These are phyloP conservation scores for Myiopsitta monachus DNA, from an alignment of 2,113 vertebrate species.

Conservation along the genomic window DNA sequence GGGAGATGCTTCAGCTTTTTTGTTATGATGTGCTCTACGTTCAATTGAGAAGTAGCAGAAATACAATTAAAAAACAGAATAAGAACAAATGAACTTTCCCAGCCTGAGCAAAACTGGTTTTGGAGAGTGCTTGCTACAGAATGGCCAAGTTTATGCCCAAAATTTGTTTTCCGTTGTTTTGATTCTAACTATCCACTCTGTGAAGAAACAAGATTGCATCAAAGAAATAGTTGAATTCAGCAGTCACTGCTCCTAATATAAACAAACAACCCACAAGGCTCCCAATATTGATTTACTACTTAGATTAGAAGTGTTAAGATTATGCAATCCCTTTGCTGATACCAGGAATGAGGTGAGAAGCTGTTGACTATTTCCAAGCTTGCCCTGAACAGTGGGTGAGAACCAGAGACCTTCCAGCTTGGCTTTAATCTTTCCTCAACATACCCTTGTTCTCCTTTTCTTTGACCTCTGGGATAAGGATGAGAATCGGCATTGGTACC, in stretches of 20 bases:
- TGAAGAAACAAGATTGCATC: neutral
- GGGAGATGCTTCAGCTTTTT: neutral
- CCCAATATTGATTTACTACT: constrained; percentile 8
- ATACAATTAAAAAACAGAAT: neutral
- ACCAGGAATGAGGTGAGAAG: neutral
- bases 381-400: neutral
- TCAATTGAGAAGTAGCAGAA: neutral
- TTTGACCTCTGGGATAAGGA: neutral
- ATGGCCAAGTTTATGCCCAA: neutral
- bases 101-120: neutral
- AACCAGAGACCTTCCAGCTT: neutral
- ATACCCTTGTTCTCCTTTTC: neutral
- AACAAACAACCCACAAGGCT: neutral
- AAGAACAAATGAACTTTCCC: neutral
- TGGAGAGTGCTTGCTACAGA: neutral
- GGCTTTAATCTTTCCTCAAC: neutral
- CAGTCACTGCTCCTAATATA: neutral
- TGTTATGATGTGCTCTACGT: neutral
- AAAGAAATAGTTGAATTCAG: neutral
- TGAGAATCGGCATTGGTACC: neutral
- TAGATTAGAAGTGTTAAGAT: neutral
- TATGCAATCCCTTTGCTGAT: neutral
- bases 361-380: neutral
- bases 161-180: neutral
- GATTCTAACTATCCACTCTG: neutral